Evolutionary conservation across 2,888 invertebrate genomes (phyloP), one percentile per base, ranked within the genome.

Genomic region (Trachelus stipa): DNA sequence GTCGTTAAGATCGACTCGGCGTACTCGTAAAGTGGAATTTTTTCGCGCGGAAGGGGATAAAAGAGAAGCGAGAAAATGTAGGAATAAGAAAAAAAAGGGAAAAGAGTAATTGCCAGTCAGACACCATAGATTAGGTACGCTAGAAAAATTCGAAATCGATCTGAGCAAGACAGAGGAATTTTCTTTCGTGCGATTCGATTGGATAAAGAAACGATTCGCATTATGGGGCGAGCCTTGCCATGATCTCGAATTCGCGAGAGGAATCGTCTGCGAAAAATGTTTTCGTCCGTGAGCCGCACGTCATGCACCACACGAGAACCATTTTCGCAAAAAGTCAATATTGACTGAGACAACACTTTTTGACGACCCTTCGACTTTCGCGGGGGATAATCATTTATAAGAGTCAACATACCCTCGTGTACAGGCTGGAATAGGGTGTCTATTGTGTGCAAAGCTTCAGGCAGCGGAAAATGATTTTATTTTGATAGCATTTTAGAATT

Each of bases 271-370:
- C 9, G 56, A 56, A 56, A 56, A 23, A 56, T 56, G 9, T 56
- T 56, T 56, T 56, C 23, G 23, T 23, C 56, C 23, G 56, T 56
- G 56, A 9, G 56, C 56, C 56, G 56, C 56, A 23, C 23, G 23
- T 56, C 23, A 9, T 56, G 56, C 56, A 56, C 23, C 56, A 23
- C 23, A 23, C 56, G 56, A 56, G 68, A 77, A 77, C 73, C 77
- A 68, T 77, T 77, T 77, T 15, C 74, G 56, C 56, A 40, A 74
- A 69, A 77, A 68, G 73, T 77, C 68, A 77, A 77, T 77, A 77
- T 77, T 77, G 30, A 68, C 77, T 40, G 68, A 73, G 73, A 77
- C n/a, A 73, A 77, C 77, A 74, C 68, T 77, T 77, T 56, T 34
- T 68, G 77, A 35, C 56, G 35, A 30, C 68, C 73, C 73, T 77